A percentile compares a stretch with the other conserved stretches of the same genome.
Conservation (phyloP, 1,140 invertebrate genomes). For the Phthorimaea operculella region DNA sequence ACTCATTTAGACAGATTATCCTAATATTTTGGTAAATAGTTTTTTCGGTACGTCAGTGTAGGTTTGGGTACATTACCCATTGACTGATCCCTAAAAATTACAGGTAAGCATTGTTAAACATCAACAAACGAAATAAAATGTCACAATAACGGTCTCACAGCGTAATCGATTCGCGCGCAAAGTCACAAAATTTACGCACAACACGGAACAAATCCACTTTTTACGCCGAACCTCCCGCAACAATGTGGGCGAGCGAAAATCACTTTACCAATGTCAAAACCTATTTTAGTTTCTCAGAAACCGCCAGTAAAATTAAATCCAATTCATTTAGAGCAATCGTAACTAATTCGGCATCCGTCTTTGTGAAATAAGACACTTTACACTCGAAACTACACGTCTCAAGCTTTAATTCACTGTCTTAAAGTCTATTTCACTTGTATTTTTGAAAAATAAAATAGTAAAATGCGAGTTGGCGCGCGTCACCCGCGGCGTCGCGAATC, state of each 20-base stretch:
- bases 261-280: slow-evolving; percentile 5
- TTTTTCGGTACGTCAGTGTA: no score
- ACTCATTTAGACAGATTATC: no score
- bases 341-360: slow-evolving; percentile 30
- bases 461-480: slow-evolving; percentile 4
- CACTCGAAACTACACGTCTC: neutral
- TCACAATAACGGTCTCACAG: neutral
- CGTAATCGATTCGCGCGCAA: neutral
- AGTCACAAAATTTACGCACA: neutral
- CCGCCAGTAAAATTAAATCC: slow-evolving; percentile 17
- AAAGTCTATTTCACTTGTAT: neutral
- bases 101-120: neutral
- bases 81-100: neutral
- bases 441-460: slow-evolving; percentile 9
- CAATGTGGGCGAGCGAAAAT: slow-evolving; percentile 8
- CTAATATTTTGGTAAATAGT: no score
- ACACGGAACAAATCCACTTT: slow-evolving; percentile 7
- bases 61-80: no score
- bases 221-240: slow-evolving; percentile 10
- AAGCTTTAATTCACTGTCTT: neutral
- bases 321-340: slow-evolving; percentile 29
- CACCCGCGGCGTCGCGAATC: slow-evolving; percentile 49
- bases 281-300: slow-evolving; percentile 19
- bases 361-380: neutral
- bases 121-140: neutral